phyloP scores from a whole-genome alignment of 2,797 vertebrate species.

The Sebastes umbrosus region DNA sequence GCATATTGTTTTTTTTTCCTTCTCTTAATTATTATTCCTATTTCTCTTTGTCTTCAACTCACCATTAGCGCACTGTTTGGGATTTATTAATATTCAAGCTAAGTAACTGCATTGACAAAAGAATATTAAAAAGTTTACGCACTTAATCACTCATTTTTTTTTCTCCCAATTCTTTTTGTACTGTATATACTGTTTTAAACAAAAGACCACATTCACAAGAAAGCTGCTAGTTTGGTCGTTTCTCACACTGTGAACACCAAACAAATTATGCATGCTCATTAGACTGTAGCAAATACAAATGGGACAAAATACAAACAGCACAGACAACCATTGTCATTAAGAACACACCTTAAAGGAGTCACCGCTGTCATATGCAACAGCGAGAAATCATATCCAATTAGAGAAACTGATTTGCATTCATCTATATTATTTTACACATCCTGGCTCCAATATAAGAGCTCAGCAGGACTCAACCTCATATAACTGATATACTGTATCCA shows the following conservation, averaged over 20 bases:
- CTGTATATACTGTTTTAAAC: not conserved
- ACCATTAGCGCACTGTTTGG: slow-evolving; percentile 31
- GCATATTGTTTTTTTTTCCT: slow-evolving; percentile 38
- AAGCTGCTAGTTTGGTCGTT: slow-evolving; percentile 3
- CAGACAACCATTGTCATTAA: not conserved
- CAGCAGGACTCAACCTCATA: not conserved
- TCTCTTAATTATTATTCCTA: slow-evolving; percentile 46
- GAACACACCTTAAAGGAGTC: not conserved
- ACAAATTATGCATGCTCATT: slow-evolving; percentile 20
- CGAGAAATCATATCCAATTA: not conserved
- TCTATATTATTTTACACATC: slow-evolving; percentile 6
- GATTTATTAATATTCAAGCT: slow-evolving; percentile 51
- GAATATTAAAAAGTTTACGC: slow-evolving; percentile 37
- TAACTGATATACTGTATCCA: not conserved
- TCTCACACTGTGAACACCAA: slow-evolving; percentile 1
- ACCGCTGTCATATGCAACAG: not conserved
- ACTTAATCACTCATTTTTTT: slow-evolving; percentile 3
- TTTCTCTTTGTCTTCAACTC: slow-evolving; percentile 49
- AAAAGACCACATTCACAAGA: slow-evolving; percentile 2
- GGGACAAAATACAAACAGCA: not conserved
- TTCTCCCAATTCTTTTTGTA: not conserved
- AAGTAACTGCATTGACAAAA: slow-evolving; percentile 30
- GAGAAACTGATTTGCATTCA: not conserved
- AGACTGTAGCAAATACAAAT: not conserved
- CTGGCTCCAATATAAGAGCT: not conserved